phyloP scores from a whole-genome alignment of 2,797 vertebrate species.

The Fistularia commersonii region DNA sequence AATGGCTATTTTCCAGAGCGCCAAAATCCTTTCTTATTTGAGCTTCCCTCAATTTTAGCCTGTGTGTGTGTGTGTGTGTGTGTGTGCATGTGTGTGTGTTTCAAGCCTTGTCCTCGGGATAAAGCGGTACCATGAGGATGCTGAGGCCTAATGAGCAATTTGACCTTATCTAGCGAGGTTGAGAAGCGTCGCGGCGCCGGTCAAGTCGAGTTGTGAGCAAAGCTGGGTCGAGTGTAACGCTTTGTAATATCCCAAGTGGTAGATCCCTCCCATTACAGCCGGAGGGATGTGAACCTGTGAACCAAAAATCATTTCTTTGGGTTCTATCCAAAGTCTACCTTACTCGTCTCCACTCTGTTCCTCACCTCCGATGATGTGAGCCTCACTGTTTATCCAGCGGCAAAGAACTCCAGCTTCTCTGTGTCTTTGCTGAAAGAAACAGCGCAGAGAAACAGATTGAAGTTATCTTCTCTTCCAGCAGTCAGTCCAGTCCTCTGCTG shows the following conservation, averaged over 20 bases:
- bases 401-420: background rate
- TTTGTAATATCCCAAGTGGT: background rate
- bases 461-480: background rate
- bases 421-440: background rate
- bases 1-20: too few relatives aligned
- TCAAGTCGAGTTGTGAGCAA: conserved; percentile 11
- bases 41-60: conserved; percentile 9
- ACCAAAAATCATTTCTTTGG: background rate
- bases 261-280: conserved; percentile 6
- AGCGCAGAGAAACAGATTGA: background rate
- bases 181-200: conserved; percentile 10
- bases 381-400: conserved; percentile 6
- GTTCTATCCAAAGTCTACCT: background rate
- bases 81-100: conserved; percentile 1
- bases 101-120: conserved; percentile 25
- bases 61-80: background rate
- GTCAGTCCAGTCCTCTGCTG: background rate
- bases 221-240: conserved; percentile 7
- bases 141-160: conserved; percentile 34
- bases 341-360: background rate
- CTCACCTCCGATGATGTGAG: background rate
- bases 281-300: background rate
- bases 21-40: conserved; percentile 19
- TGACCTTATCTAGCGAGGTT: conserved; percentile 34
- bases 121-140: conserved; percentile 44